Conservation (phyloP, 1,140 invertebrate genomes). For the Pissodes strobi region DNA sequence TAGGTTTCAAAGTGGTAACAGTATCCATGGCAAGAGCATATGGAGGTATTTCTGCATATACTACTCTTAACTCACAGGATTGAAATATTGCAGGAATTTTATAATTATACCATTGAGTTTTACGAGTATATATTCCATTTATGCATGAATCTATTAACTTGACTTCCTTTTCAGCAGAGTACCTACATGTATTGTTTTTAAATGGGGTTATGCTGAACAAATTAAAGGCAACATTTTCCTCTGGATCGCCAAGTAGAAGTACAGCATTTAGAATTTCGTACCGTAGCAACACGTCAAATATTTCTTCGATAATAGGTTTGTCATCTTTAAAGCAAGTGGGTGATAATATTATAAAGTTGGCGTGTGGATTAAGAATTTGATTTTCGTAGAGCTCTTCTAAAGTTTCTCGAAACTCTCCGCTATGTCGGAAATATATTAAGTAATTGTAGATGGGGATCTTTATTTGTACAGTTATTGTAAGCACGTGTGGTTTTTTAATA, state of each 20-base stretch:
- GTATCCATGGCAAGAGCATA: constrained; percentile 31
- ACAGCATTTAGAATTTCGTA: constrained; percentile 36
- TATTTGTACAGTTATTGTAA: not conserved
- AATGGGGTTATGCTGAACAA: constrained; percentile 44
- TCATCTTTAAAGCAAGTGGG: constrained; percentile 18
- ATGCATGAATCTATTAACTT: constrained; percentile 19
- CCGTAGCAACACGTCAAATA: constrained; percentile 30
- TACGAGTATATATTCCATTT: constrained; percentile 8
- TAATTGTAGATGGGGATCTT: constrained; percentile 25
- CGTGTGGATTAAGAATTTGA: constrained; percentile 43
- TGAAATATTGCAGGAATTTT: constrained; percentile 41
- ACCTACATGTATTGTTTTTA: constrained; percentile 31
- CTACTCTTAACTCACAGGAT: constrained; percentile 38
- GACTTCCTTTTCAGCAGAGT: constrained; percentile 22
- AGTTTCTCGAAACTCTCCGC: constrained; percentile 15
- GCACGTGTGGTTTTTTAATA: not conserved
- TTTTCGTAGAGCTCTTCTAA: constrained; percentile 7
- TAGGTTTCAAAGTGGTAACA: not conserved
- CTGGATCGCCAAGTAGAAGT: constrained; percentile 18
- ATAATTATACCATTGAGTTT: constrained; percentile 25
- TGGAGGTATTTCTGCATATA: constrained; percentile 35
- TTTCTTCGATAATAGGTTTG: constrained; percentile 13
- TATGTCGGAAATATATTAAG: constrained; percentile 33
- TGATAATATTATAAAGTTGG: constrained; percentile 42
- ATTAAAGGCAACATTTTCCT: constrained; percentile 28